Evolutionary conservation across 1,140 invertebrate genomes (phyloP), one percentile per base, ranked within the genome.

Genomic region (Trichogramma pretiosum): DNA sequence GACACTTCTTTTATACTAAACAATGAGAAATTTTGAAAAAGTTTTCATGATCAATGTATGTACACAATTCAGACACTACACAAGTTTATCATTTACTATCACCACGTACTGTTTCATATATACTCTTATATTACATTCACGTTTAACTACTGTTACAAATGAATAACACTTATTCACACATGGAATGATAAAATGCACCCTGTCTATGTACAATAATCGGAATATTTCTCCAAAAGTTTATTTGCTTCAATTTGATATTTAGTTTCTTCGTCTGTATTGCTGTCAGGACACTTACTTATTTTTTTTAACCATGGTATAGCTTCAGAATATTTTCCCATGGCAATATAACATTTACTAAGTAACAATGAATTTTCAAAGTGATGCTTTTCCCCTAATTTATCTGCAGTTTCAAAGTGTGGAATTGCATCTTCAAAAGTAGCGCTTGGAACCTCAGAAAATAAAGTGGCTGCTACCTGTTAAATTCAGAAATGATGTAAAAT

Each of bases 351-450:
- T 65, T 87, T 87, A 17, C 79, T 84, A 46, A 89, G 66, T 55
- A 75, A 80, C 14, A 87, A 66, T 51, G 76, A 71, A 61, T 87
- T 88, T 57, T 85, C 80, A 60, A 86, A 80, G 74, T 84, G 81
- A 21, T 77, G 74, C 35, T 70, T 59, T 23, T 65, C 64, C 33
- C 74, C 75, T 10, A 86, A 61, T 46, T 68, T 67, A 52, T 87
- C 82, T 17, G 83, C 82, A 58, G 77, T 68, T 44, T 79, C 50
- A 46, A 88, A 83, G 59, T 80, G 67, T 19, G 61, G 54, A n/a
- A 84, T 63, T 14, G 85, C 84, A 50, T 89, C 84, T 39, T 80
- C 68, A 46, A 77, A 77, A 1, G 78, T 80, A 3, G 77, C 74
- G 53, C 64, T 71, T 24, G 85, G 85, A 32, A 81, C 74, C 44